Base-by-base conservation (phyloP, 2,113 vertebrate species). In the Neotoma lepida region DNA sequence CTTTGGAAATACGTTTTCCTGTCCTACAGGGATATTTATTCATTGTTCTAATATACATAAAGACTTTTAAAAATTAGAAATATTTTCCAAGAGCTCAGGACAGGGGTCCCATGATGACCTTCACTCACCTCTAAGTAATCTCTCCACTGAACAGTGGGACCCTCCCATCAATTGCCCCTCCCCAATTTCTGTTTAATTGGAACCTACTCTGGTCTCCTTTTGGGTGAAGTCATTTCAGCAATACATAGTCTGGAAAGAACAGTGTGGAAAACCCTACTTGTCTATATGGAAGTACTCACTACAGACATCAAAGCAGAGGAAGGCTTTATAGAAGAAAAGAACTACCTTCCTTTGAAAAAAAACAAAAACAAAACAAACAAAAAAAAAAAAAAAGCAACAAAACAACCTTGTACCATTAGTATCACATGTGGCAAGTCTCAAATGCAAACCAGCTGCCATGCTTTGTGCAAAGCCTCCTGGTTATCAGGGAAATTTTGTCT, bases 311-410 rank as follows among this genome's bases (percentile, higher is more conserved):
- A 89, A 91, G 64, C 64, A 9, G 5, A 56, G 58, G 84, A 94
- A 64, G 56, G 91, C 18, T 76, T 64, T 18, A 77, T 12, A 91
- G 80, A 88, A 94, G 76, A 92, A 89, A 89, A 86, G 94, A 82
- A 64, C 4, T 6, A 26, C 35, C n/a, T 88, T 96, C 41, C 33
- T 91, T 97, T 92, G 61, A 54, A 70, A 88, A 86, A 88, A 86
- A 70, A 13, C n/a, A 13, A 33, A 35, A 91, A 61, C 30, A 61
- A 58, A 88, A 74, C 39, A n/a, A 76, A n/a, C n/a, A n/a, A n/a
- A n/a, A n/a, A 86, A 70, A 13, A 54, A 13, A 33, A 35, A 33
- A 20, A 12, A 12, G 56, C 78, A 91, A 61, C 30, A 61, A 58
- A 88, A 74, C 39, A n/a, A 76, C 46, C 73, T 87, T n/a, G 13